Base-by-base conservation (phyloP, 2,113 vertebrate genomes). In the Cyanistes caeruleus region DNA sequence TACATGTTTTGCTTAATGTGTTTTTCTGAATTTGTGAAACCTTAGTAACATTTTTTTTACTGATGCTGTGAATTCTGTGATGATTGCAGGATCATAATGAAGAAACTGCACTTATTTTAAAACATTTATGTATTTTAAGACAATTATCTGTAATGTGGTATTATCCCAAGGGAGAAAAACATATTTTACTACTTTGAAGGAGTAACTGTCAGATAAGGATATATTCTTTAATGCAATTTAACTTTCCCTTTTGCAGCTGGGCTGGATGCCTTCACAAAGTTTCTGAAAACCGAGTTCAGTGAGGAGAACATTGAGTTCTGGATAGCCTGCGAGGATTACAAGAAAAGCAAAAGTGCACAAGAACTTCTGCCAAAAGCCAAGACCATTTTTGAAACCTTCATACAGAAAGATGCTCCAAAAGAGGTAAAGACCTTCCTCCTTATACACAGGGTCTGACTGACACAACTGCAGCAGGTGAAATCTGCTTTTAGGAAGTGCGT, bases 221-320 rank as follows among this genome's bases (percentile, higher is more conserved):
- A 16, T 48, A 4, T 15, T 15, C 82, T 55, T 67, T 15, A 80
- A 84, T 46, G 20, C 30, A 60, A 78, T 73, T 74, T 25, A 58
- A 59, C 35, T 59, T 69, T 92, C 69, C 33, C 58, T 77, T 81
- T 60, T 65, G 37, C 91, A 99, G 99, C 98, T 96, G 99, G 99
- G 52, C 87, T 99, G 83, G 97, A 99, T 60, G 97, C 97, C 79
- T 99, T 99, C 93, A 98, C 98, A 13, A 98, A 97, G 76, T 99
- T 99, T 93, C 98, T 99, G 95, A 98, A 98, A 97, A 99, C 98
- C 5, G 98, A 99, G 95, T 99, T 99, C 98, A 99, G 99, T 15
- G 99, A 99, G 79, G 99, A 99, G 97, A 99, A 99, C 97, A 99
- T 99, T 0, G 99, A 99, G 97, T 99, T 99, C 98, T 99, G 99